Percentiles rank a stretch among this genome's conserved stretches.
phyloP scores from a whole-genome alignment of 2,797 vertebrate genomes.

The Enteromius viviparus region DNA sequence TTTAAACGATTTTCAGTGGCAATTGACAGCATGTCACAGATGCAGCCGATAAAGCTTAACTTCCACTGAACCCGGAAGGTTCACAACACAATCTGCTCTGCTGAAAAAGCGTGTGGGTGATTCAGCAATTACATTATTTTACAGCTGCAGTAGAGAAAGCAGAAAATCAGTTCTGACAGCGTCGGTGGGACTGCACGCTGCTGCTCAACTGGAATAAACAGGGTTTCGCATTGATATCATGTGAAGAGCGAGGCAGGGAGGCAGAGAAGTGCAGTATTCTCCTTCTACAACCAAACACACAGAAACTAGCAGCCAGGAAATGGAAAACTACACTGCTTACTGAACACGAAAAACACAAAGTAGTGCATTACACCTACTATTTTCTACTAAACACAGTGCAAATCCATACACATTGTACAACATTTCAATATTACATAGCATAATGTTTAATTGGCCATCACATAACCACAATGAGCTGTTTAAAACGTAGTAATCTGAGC shows the following conservation, averaged over 20 bases:
- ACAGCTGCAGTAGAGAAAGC: conserved; percentile 26
- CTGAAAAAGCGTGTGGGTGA: conserved; percentile 1
- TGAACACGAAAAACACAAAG: neutral
- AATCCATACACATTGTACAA: neutral
- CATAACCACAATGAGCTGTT: neutral
- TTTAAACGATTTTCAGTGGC: neutral
- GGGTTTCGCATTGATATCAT: conserved; percentile 15
- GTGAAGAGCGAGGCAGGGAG: conserved; percentile 13
- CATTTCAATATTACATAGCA: neutral
- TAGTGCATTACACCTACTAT: neutral
- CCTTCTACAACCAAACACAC: conserved; percentile 3
- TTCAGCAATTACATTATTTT: conserved; percentile 30
- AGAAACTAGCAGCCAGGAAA: neutral
- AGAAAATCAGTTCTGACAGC: conserved; percentile 25
- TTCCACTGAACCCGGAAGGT: neutral
- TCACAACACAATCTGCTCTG: conserved; percentile 5
- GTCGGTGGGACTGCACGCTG: neutral
- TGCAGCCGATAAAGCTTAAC: conserved; percentile 21
- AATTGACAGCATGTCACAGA: conserved; percentile 14
- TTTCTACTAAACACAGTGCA: neutral
- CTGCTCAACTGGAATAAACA: conserved; percentile 27
- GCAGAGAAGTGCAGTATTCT: neutral
- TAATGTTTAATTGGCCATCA: neutral
- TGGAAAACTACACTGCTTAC: neutral
- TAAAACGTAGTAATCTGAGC: neutral